Percentiles rank a stretch among this genome's conserved stretches.
Evolutionary conservation across 2,113 vertebrate species (phyloP).

Genomic region (Burhinus oedicnemus): DNA sequence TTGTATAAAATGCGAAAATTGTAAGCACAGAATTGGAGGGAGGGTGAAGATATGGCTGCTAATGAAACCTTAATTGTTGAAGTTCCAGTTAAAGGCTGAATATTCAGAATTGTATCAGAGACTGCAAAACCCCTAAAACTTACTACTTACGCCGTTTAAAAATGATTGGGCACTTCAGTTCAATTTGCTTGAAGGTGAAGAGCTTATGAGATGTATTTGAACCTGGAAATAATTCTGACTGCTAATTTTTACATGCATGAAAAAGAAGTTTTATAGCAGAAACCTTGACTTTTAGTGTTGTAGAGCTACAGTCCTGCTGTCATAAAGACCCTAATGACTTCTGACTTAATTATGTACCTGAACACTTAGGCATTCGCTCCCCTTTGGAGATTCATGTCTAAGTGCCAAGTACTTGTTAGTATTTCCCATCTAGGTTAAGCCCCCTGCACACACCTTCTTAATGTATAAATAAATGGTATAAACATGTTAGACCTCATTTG

Average conservation of each 20-base stretch:
- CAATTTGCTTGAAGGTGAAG: conserved; percentile 44
- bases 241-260: neutral
- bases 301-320: neutral
- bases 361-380: neutral
- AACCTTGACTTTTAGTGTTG: conserved; percentile 14
- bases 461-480: neutral
- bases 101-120: neutral
- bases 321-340: conserved; percentile 6
- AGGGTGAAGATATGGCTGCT: neutral
- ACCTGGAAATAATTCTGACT: conserved; percentile 32
- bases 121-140: neutral
- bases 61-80: neutral
- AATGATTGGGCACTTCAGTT: conserved; percentile 42
- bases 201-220: neutral
- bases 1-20: neutral
- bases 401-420: neutral
- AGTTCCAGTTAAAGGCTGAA: neutral
- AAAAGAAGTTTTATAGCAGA: neutral
- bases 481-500: fast-evolving
- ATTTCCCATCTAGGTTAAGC: neutral
- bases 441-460: neutral
- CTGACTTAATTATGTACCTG: neutral
- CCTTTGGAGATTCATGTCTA: neutral
- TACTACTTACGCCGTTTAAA: conserved; percentile 6
- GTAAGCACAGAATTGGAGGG: neutral